These are phyloP conservation scores for Simalia tracyae DNA, from an alignment of 2,797 vertebrate genomes.

Conservation along the genomic window DNA sequence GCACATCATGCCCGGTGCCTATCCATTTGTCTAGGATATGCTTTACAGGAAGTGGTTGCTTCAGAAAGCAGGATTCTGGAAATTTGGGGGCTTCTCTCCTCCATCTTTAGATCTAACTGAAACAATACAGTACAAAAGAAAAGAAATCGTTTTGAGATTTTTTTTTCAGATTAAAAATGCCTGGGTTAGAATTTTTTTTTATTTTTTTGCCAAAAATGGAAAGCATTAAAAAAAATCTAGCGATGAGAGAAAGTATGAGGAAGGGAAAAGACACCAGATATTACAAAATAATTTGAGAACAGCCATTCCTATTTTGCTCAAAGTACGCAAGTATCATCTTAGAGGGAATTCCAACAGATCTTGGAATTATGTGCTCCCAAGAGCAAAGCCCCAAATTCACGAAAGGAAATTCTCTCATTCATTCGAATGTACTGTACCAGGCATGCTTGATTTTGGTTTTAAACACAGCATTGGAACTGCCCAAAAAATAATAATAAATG, in stretches of 20 bases:
- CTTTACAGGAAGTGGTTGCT: not conserved
- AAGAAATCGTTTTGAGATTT: not conserved
- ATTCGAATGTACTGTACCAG: not conserved
- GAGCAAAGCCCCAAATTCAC: not conserved
- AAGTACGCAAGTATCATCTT: not conserved
- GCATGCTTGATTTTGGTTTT: not conserved
- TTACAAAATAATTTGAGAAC: not conserved
- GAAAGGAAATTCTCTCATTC: not conserved
- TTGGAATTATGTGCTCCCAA: not conserved
- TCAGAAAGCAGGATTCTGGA: not conserved
- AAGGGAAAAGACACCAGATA: not conserved
- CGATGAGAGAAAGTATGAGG: not conserved
- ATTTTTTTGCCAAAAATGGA: not conserved
- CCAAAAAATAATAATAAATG: not conserved
- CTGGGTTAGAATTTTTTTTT: not conserved
- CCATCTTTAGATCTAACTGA: not conserved
- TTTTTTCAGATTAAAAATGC: not conserved
- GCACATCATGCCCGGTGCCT: not conserved
- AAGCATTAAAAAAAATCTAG: not conserved
- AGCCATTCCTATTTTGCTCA: not conserved
- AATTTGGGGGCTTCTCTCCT: not conserved
- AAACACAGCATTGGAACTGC: not conserved
- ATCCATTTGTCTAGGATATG: not conserved
- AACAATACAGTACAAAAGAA: not conserved
- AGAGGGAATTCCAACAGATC: not conserved